Evolutionary conservation across 2,113 vertebrate genomes (phyloP), one percentile per base, ranked within the genome.

Genomic region (Gnathonemus longibarbis): DNA sequence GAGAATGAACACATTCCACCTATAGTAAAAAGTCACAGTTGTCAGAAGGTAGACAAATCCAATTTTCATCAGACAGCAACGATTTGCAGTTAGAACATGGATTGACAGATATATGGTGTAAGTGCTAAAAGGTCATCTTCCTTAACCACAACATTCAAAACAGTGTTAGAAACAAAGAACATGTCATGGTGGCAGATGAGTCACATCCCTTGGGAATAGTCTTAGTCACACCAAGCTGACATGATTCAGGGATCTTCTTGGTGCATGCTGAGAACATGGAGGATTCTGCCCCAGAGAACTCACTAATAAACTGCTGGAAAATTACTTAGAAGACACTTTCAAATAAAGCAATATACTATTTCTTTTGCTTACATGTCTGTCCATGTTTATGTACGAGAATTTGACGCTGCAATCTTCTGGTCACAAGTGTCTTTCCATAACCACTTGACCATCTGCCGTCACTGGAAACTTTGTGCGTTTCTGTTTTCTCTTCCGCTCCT

Each of bases 131-230:
- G 62, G 62, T 31, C n/a, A 4, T 70, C 62, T 11, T 70, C 62
- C 27, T 31, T 66, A 66, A 66, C n/a, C 9, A 4, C 62, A 27
- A n/a, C 62, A 27, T 70, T 70, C n/a, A 31, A 70, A 70, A 70
- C 62, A 70, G 62, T 31, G n/a, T 70, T 11, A 70, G 62, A 70
- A 70, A 70, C n/a, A 70, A 70, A 13, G 62, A 27, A 31, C 62
- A 96, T 96, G 83, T 93, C 92, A 92, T 95, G 95, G 88, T 94
- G 94, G 6, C 92, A 94, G 88, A 93, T 93, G 0, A 94, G 94
- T 6, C 96, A 97, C 92, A 95, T 95, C 53, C 95, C 96, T 15
- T 95, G 93, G 91, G 95, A 95, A 27, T 91, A 95, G 9, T 94
- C 94, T 88, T 93, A 96, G 56, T 97, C 97, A 93, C 90, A 94